Conservation (phyloP, 2,888 invertebrate genomes). For the Zelleria hepariella region DNA sequence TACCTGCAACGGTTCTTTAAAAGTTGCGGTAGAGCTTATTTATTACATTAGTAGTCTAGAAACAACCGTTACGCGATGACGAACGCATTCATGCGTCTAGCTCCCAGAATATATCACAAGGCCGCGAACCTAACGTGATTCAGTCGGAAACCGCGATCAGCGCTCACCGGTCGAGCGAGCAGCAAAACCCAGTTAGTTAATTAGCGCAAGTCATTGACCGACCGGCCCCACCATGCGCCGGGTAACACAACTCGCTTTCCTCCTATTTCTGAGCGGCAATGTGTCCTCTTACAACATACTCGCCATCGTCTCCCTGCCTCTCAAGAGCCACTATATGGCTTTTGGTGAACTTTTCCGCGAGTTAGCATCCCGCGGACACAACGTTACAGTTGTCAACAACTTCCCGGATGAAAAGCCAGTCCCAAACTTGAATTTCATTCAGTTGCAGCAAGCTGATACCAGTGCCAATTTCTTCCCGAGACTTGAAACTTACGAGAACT, state of each 20-base stretch:
- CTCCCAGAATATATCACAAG: too few species aligned
- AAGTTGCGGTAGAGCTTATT: too few species aligned
- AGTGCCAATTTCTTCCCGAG: slow-evolving; percentile 6
- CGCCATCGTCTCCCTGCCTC: slow-evolving; percentile 70
- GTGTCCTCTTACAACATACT: slow-evolving; percentile 54
- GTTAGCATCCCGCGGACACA: slow-evolving; percentile 71
- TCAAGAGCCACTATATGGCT: slow-evolving; percentile 77
- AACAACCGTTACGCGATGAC: too few species aligned
- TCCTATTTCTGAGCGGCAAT: slow-evolving; percentile 14
- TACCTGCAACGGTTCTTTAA: too few species aligned
- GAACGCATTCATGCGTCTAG: too few species aligned
- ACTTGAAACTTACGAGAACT: slow-evolving; percentile 23
- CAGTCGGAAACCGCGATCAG: not conserved
- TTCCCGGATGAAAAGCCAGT: slow-evolving; percentile 57
- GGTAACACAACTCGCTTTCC: not conserved
- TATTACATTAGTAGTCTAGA: too few species aligned
- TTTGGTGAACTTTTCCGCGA: slow-evolving; percentile 71
- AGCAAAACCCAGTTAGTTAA: not conserved
- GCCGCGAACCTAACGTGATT: too few species aligned
- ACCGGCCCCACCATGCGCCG: not conserved
- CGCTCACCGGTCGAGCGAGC: not conserved
- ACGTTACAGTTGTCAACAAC: slow-evolving; percentile 74
- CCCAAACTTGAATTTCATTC: slow-evolving; percentile 68
- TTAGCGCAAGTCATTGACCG: not conserved
- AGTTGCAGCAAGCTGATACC: slow-evolving; percentile 31